A percentile compares a stretch with the other conserved stretches of the same genome.
These are phyloP conservation scores for Nomada lathburiana DNA, from an alignment of 2,888 invertebrate species.

Conservation along the genomic window DNA sequence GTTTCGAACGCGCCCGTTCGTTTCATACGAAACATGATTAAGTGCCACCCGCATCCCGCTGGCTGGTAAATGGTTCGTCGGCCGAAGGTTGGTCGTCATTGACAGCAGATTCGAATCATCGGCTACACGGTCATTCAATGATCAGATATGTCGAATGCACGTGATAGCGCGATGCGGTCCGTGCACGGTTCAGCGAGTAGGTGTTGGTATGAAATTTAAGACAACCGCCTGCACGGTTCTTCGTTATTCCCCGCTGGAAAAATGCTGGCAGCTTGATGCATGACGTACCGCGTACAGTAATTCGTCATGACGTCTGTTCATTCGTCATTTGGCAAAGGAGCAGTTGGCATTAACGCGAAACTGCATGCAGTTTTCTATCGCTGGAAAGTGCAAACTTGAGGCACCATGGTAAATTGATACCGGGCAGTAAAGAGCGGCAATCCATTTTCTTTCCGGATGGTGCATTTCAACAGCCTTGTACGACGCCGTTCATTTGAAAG, in stretches of 20 bases:
- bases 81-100: conserved; percentile 72
- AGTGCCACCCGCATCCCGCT: conserved; percentile 61
- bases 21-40: conserved; percentile 62
- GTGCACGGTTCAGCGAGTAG: conserved; percentile 52
- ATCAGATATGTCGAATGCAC: conserved; percentile 73
- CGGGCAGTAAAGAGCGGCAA: conserved; percentile 9
- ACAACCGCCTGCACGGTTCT: conserved; percentile 63
- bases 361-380: conserved; percentile 48
- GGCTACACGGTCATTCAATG: conserved; percentile 69
- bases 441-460: too few species aligned
- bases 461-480: not conserved
- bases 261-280: conserved; percentile 73
- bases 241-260: conserved; percentile 65
- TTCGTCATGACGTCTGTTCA: conserved; percentile 74
- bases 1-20: conserved; percentile 31
- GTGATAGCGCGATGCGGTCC: conserved; percentile 53
- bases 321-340: conserved; percentile 69
- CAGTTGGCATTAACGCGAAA: conserved; percentile 63
- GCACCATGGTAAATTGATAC: conserved; percentile 40
- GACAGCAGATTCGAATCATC: conserved; percentile 76
- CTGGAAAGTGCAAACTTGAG: conserved; percentile 39
- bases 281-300: conserved; percentile 69
- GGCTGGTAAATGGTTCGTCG: conserved; percentile 71
- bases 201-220: conserved; percentile 74
- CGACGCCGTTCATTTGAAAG: not conserved